These are phyloP conservation scores for Diachasmimorpha longicaudata DNA, from an alignment of 1,140 invertebrate species.

Conservation along the genomic window DNA sequence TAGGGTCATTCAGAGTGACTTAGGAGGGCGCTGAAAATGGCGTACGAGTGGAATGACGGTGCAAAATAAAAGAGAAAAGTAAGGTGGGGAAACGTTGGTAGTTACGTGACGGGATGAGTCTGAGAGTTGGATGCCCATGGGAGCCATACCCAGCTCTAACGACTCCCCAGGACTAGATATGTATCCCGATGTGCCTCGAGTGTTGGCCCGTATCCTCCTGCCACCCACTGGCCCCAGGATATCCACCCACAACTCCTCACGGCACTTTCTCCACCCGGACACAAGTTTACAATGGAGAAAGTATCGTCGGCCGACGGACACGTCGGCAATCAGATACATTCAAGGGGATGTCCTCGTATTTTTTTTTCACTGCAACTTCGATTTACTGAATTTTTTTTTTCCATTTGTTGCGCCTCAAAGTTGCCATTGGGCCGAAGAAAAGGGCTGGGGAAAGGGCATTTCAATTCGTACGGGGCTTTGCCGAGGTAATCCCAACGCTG, in stretches of 20 bases:
- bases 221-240: not conserved
- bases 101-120: slow-evolving; percentile 55
- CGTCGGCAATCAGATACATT: not conserved
- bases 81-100: slow-evolving; percentile 35
- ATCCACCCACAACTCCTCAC: not conserved
- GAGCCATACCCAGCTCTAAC: slow-evolving; percentile 51
- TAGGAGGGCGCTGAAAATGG: not conserved
- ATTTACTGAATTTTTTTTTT: not conserved
- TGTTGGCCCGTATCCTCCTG: not conserved
- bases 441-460: slow-evolving; percentile 30
- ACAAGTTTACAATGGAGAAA: slow-evolving; percentile 43
- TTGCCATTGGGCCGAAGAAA: not conserved
- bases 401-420: not conserved
- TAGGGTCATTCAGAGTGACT: not conserved
- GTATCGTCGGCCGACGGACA: slow-evolving; percentile 36
- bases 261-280: slow-evolving; percentile 40
- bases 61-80: slow-evolving; percentile 22
- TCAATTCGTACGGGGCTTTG: slow-evolving; percentile 48
- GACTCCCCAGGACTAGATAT: slow-evolving; percentile 52
- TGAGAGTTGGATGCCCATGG: slow-evolving; percentile 53
- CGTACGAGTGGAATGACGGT: not conserved
- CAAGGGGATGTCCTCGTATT: not conserved
- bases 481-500: slow-evolving; percentile 49
- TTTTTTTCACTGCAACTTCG: not conserved
- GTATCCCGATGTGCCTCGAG: slow-evolving; percentile 32